Evolutionary conservation across 2,888 invertebrate species (phyloP), one percentile per base, ranked within the genome.

Genomic region (Meghimatium bilineatum): DNA sequence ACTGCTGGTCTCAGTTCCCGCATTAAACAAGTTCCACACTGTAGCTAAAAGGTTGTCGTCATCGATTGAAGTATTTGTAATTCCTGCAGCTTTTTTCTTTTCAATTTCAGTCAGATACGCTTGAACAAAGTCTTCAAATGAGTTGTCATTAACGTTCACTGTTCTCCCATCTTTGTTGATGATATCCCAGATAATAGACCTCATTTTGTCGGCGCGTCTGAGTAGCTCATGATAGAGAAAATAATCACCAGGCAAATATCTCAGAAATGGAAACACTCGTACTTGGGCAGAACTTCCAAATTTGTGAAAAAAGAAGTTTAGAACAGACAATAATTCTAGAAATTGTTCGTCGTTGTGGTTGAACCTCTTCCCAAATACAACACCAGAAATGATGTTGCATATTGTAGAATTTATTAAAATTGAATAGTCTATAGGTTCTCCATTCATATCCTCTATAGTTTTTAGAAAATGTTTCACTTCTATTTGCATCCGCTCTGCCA

Each of bases 1-100:
- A 26, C 96, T 96, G 0, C 96, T 96, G 1, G 96, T 96, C 90
- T 96, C 96, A 91, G 87, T 82, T 8, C 88, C 88, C 32, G 89
- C 88, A 60, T 85, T 69, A 52, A 87, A 86, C 12, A 87, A 66
- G 23, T 85, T 83, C 20, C 52, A 75, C 17, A 85, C 60, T 5
- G 72, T 71, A 29, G 66, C 56, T 36, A 36, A n/a, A 0, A 83
- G 52, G 32, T 85, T 83, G 49, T 77, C 86, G 23, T 69, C 49
- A 34, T 75, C 63, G 2, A 75, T 69, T 23, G 34, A 32, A 34
- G 67, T 52, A 2, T 23, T 23, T 26, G 44, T 66, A 0, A 32
- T 8, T 20, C 81, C 84, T 2, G 56, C 32, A 34, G 23, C 34
- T n/a, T 75, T 80, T 67, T 69, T 81, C 36, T 56, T 36, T 29